phyloP scores from a whole-genome alignment of 1,140 invertebrate genomes.

The Megalonaias nervosa region DNA sequence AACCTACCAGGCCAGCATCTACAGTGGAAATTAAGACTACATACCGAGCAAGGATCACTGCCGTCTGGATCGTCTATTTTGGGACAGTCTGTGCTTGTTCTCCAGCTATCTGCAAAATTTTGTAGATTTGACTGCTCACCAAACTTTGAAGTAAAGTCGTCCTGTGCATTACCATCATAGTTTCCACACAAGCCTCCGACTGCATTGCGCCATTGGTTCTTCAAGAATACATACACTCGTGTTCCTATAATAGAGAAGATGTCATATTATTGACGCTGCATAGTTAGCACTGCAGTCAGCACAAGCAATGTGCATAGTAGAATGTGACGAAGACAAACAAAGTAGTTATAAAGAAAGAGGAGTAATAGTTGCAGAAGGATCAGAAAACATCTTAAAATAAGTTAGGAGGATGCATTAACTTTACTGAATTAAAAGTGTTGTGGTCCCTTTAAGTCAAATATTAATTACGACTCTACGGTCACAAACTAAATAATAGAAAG shows the following conservation, averaged over 20 bases:
- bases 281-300: background rate
- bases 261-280: background rate
- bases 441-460: no score
- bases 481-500: no score
- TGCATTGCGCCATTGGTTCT: conserved; percentile 20
- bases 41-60: conserved; percentile 74
- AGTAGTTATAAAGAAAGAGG: background rate
- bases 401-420: no score
- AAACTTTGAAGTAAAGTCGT: conserved; percentile 75
- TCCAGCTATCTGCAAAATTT: conserved; percentile 88
- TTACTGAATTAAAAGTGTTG: no score
- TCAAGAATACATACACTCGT: conserved; percentile 36
- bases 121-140: conserved; percentile 73
- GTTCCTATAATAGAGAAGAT: conserved; percentile 28
- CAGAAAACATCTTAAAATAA: no score
- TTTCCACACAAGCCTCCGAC: conserved; percentile 42
- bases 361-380: no score
- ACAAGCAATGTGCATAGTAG: no score
- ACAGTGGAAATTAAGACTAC: conserved; percentile 15
- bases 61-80: conserved; percentile 43
- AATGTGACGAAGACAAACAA: background rate
- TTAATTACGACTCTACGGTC: no score
- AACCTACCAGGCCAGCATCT: no score
- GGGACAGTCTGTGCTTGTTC: conserved; percentile 80
- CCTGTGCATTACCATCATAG: conserved; percentile 30